Base-by-base conservation (phyloP, 2,888 invertebrate species). In the Dichetophora obliterata region DNA sequence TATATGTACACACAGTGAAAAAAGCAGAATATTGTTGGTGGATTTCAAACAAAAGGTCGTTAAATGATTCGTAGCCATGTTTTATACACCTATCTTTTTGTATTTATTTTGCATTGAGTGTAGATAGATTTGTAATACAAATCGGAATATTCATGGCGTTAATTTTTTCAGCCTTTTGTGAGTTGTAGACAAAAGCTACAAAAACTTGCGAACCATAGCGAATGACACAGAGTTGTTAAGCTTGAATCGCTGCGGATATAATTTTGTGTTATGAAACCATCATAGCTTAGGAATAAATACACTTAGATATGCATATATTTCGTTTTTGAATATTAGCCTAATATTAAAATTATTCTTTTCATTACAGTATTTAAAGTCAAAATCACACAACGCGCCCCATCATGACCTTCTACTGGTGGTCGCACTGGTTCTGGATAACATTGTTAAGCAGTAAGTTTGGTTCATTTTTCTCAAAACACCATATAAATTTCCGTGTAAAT, bases 371-470 rank as follows among this genome's bases (percentile, higher is more conserved):
- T 76, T 75, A 70, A 54, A 71, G 77, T 80, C 81, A 85, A 83
- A 81, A 86, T 82, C 84, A 79, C 80, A 84, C 81, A 76, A 84
- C 82, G 84, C 82, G 81, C 70, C 78, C 79, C 83, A 87, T 93
- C 93, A 95, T 95, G 95, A 95, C 94, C 90, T 91, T 94, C 87
- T 94, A 94, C 90, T 95, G 94, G 94, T 95, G 95, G 94, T 95
- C 94, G 92, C 95, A 95, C 90, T 95, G 95, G 95, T 95, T 95
- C 90, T 95, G 95, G 95, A 94, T 95, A 91, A 95, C 95, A 88
- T 81, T 82, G 74, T 76, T 86, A n/a, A 79, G 82, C 76, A 85
- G 87, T 87, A 78, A 84, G 84, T 80, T 68, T 19, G n/a, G 27
- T 16, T 31, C 11, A 43, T 50, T 61, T 27, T 61, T 61, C 2